Percentiles rank a stretch among this genome's conserved stretches.
Conservation (phyloP, 2,797 vertebrate genomes). For the Sebastes hubbsi region DNA sequence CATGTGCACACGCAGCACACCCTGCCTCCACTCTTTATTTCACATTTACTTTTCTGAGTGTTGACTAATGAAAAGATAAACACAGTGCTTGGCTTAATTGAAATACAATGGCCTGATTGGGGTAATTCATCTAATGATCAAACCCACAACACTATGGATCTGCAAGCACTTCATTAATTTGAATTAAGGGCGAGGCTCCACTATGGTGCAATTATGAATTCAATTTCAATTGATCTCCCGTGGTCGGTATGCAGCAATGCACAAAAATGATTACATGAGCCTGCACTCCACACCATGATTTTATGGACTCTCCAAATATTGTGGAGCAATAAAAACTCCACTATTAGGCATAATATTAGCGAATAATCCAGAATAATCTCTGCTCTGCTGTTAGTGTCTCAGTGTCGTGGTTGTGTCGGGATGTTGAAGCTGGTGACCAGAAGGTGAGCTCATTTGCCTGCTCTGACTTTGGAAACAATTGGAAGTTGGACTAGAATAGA, state of each 20-base stretch:
- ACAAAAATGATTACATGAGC: conserved; percentile 30
- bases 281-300: neutral
- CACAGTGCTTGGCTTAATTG: conserved; percentile 67
- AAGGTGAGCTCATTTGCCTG: neutral
- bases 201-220: conserved; percentile 76
- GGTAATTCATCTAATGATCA: conserved; percentile 80
- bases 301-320: conserved; percentile 21
- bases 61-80: conserved; percentile 68
- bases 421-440: neutral
- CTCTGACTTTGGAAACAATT: neutral
- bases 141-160: conserved; percentile 73
- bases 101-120: conserved; percentile 74
- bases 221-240: conserved; percentile 76
- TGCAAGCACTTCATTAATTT: conserved; percentile 80
- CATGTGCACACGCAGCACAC: neutral
- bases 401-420: neutral
- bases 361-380: conserved; percentile 9
- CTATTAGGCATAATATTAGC: neutral
- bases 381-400: neutral
- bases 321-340: neutral
- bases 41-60: conserved; percentile 32
- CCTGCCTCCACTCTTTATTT: conserved; percentile 5
- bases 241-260: conserved; percentile 48
- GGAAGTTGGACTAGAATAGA: neutral
- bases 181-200: conserved; percentile 68